Percentiles rank a stretch among this genome's conserved stretches.
Evolutionary conservation across 2,888 invertebrate genomes (phyloP).

Genomic region (Unio pictorum): DNA sequence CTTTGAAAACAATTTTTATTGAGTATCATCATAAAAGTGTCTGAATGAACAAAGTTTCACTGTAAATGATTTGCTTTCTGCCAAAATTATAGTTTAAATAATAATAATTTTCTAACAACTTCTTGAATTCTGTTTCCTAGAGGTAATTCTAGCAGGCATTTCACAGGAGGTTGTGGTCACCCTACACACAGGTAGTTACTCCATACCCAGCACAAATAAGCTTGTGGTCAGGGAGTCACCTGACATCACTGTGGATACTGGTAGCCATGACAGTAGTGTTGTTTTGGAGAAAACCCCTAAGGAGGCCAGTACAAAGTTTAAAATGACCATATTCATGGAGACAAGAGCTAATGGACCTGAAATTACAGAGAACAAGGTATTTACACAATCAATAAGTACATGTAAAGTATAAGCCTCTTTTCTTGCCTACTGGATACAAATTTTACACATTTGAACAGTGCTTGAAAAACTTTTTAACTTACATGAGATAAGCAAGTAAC

Average conservation of each 20-base stretch:
- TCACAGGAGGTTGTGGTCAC: constrained; percentile 52
- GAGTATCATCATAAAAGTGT: too few species aligned
- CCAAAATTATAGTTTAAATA: too few species aligned
- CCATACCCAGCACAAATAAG: constrained; percentile 71
- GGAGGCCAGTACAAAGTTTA: constrained; percentile 22
- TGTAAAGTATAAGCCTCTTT: not conserved
- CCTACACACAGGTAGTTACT: constrained; percentile 55
- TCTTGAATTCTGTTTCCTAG: constrained; percentile 25
- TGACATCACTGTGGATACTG: constrained; percentile 29
- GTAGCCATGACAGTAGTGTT: constrained; percentile 22
- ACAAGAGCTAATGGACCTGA: constrained; percentile 14
- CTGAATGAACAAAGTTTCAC: too few species aligned
- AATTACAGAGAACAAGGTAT: constrained; percentile 29
- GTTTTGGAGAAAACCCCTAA: constrained; percentile 13
- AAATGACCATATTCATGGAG: constrained; percentile 27
- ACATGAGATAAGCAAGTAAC: too few species aligned
- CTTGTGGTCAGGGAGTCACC: constrained; percentile 35
- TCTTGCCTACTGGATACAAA: not conserved
- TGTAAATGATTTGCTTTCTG: too few species aligned
- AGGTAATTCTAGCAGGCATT: constrained; percentile 50
- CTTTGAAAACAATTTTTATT: too few species aligned
- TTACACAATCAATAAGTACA: not conserved
- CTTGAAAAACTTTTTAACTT: too few species aligned
- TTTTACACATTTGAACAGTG: not conserved
- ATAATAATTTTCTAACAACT: not conserved